A percentile compares a stretch with the other conserved stretches of the same genome.
Conservation (phyloP, 2,797 vertebrate genomes). For the Corythornis leucogaster region DNA sequence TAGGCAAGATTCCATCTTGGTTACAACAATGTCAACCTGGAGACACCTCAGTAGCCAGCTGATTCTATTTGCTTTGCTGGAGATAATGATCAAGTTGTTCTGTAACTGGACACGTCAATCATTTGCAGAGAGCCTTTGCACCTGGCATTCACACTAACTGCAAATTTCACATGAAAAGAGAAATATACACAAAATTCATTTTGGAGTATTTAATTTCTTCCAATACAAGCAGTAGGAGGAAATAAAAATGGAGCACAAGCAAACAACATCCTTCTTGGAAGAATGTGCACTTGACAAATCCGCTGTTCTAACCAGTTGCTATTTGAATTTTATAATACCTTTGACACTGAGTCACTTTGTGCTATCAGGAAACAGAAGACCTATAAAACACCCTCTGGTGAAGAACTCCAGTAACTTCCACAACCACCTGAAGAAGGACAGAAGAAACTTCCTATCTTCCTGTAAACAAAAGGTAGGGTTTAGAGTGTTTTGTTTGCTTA, state of each 20-base stretch:
- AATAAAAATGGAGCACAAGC: not conserved
- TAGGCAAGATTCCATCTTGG: not conserved
- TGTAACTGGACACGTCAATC: not conserved
- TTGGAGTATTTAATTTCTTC: not conserved
- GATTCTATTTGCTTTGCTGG: not conserved
- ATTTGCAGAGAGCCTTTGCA: not conserved
- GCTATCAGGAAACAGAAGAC: constrained; percentile 66
- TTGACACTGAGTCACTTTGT: constrained; percentile 28
- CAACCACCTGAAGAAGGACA: not conserved
- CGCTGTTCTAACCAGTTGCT: not conserved
- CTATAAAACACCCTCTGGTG: constrained; percentile 29
- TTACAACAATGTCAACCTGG: not conserved
- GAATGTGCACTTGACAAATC: not conserved
- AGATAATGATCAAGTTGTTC: not conserved
- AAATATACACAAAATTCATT: not conserved
- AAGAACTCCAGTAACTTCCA: not conserved
- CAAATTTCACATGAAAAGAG: not conserved
- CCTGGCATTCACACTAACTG: accelerated
- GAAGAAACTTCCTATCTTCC: not conserved
- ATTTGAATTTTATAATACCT: not conserved
- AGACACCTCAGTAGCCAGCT: not conserved
- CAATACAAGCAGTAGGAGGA: not conserved
- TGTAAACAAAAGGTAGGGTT: constrained; percentile 25
- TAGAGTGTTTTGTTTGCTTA: accelerated
- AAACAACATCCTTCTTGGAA: not conserved